Conservation (phyloP, 2,113 vertebrate genomes). For the Gorilla gorilla region DNA sequence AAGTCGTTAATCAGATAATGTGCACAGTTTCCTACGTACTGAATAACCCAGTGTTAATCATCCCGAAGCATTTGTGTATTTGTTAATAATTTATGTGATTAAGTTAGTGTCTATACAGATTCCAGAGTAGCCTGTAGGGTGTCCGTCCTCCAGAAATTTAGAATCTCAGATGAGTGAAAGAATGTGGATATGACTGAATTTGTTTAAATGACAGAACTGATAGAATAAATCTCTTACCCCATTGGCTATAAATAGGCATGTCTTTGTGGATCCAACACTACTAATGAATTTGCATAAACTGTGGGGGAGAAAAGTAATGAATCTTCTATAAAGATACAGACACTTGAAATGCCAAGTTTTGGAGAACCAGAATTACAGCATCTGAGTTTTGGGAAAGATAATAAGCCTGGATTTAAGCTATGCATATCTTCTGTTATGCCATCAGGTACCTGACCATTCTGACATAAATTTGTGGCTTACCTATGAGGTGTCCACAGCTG, state of each 20-base stretch:
- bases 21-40: background rate
- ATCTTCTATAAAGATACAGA: background rate
- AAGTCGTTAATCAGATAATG: conserved; percentile 44
- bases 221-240: background rate
- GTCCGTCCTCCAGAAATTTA: background rate
- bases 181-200: background rate
- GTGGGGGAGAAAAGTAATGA: background rate
- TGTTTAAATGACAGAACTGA: conserved; percentile 11
- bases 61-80: background rate
- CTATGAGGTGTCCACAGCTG: background rate
- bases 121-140: background rate
- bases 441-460: background rate
- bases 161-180: background rate
- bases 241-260: background rate
- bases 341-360: background rate
- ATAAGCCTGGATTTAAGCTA: background rate
- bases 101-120: background rate
- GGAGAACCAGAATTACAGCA: background rate
- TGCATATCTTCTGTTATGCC: background rate
- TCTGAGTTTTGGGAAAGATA: background rate
- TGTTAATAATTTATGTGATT: conserved; percentile 49
- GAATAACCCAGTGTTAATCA: conserved; percentile 34
- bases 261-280: background rate
- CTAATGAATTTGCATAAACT: background rate
- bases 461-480: background rate